phyloP scores from a whole-genome alignment of 2,888 invertebrate genomes.

The Boloria euphrosyne region DNA sequence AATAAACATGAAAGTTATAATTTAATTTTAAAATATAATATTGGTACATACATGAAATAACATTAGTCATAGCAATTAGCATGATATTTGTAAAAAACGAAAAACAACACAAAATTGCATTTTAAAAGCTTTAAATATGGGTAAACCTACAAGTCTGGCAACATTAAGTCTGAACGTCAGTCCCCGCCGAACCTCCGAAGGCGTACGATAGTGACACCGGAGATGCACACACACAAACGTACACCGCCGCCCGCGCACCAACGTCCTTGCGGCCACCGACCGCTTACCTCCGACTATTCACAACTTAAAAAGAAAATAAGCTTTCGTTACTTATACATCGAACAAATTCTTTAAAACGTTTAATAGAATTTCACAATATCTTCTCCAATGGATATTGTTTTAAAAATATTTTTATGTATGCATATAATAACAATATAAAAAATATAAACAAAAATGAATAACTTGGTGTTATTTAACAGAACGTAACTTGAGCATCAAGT shows the following conservation, averaged over 20 bases:
- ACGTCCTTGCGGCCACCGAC: slow-evolving; percentile 81
- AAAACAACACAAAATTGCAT: neutral
- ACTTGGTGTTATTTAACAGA: no score
- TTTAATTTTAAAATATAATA: neutral
- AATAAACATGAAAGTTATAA: neutral
- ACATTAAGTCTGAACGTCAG: slow-evolving; percentile 52
- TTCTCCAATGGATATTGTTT: slow-evolving; percentile 7
- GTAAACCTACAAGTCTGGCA: slow-evolving; percentile 42
- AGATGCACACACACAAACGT: slow-evolving; percentile 49
- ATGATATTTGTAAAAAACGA: neutral
- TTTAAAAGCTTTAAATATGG: neutral
- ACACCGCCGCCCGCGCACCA: slow-evolving; percentile 74
- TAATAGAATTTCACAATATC: neutral
- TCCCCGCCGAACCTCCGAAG: slow-evolving; percentile 52
- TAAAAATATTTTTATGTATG: neutral
- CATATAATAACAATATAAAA: slow-evolving; percentile 5
- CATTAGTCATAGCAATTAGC: no score
- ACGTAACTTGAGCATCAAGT: no score
- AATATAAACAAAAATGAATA: slow-evolving; percentile 6
- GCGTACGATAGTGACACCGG: slow-evolving; percentile 41
- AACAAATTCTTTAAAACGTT: slow-evolving; percentile 4
- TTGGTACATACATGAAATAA: no score
- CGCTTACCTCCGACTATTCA: slow-evolving; percentile 49
- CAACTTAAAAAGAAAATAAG: slow-evolving; percentile 39
- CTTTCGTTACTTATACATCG: slow-evolving; percentile 31